Base-by-base conservation (phyloP, 2,797 vertebrate genomes). In the Peromyscus attwateri region DNA sequence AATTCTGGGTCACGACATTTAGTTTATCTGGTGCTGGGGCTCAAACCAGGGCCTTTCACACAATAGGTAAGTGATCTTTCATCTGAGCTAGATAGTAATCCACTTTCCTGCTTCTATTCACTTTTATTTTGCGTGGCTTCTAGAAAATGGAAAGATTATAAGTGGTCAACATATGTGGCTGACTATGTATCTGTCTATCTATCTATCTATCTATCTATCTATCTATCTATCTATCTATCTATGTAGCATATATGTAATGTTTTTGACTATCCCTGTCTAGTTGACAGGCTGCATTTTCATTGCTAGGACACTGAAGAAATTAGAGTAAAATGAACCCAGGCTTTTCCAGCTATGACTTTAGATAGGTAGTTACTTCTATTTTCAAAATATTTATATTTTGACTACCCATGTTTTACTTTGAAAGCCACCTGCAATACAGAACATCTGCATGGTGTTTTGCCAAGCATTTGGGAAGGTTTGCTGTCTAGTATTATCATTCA, bases 341-440 rank as follows among this genome's bases (percentile, higher is more conserved):
- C 11, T 92, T 94, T 95, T 29, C 29, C 37, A 92, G n/a, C 12
- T 73, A 29, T 70, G 46, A 43, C 75, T 96, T 85, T 89, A 87
- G n/a, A 82, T 89, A 89, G n/a, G 13, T 76, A 95, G 82, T 62
- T 94, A 73, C 68, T 57, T 88, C 34, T 88, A 0, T 94, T 94
- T 62, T 64, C 89, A 89, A 91, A 96, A 94, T 95, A 97, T 87
- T 98, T 98, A 92, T 71, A 71, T 98, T 98, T 98, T 87, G 90
- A 96, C 91, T 85, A 83, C 73, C 92, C 96, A 89, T 98, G 95
- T 95, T 98, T 96, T 95, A 0, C 0, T 89, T 93, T 97, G 80
- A 97, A 93, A 96, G 93, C 97, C 94, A 95, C 83, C 64, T 19
- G 71, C 94, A 98, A 95, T 97, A 96, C 83, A 96, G 95, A 94